Base-by-base conservation (phyloP, 2,888 invertebrate genomes). In the Aphidius colemani region DNA sequence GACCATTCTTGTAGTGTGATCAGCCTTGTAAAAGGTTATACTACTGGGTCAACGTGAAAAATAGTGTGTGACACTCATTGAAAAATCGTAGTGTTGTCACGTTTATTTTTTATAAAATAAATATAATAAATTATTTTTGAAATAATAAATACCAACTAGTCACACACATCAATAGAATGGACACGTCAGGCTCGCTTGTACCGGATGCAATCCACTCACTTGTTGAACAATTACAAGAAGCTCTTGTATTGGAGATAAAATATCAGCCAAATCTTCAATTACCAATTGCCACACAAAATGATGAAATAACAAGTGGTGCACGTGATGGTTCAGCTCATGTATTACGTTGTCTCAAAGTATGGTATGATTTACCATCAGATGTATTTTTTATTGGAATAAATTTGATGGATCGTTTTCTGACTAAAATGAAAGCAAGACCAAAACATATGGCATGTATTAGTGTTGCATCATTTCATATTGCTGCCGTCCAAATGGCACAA, bases 401-500 rank as follows among this genome's bases (percentile, higher is more conserved):
- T 81, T 83, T 92, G 75, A 89, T 94, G 78, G 94, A 93, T 83
- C 87, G 92, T 70, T 94, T 94, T 83, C 84, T 94, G 66, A 90
- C 91, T 46, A 91, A 91, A 81, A 92, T 93, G 91, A 92, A 91
- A 84, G 90, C 89, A 72, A 84, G 85, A 66, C 90, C 91, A 59
- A 94, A 92, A 80, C 94, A 94, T 84, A 88, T 95, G 84, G 92
- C 92, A 7, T 95, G 95, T 84, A 90, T 95, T 81, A 92, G 93
- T 11, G 89, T 95, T 45, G 90, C 94, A 67, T 92, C 94, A 73
- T 90, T 95, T 84, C 90, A 93, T 84, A 87, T 95, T 75, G 94
- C 95, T 65, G 89, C 92, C 73, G 86, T 87, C 77, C 88, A 89
- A 64, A 84, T 88, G 66, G 86, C 86, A 67, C 84, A 87, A 70